Evolutionary conservation across 2,113 vertebrate genomes (phyloP).

Genomic region (Beaufortia kweichowensis): DNA sequence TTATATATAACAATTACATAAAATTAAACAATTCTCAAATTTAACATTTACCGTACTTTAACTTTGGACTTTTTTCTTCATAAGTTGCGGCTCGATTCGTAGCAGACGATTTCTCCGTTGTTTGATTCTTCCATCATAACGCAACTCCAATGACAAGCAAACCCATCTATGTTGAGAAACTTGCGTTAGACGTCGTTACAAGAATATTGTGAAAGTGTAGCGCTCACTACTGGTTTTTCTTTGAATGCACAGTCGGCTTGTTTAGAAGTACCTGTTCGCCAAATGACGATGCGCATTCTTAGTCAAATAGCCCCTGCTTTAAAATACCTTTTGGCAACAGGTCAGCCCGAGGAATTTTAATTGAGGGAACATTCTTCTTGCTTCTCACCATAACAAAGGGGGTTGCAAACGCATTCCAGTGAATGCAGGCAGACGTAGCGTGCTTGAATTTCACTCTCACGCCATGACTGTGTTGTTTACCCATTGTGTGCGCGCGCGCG

Average conservation of each 20-base stretch:
- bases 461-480: conserved; percentile 14
- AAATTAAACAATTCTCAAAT: not conserved
- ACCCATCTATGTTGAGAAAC: not conserved
- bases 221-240: conserved; percentile 4
- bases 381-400: conserved; percentile 60
- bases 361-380: conserved; percentile 56
- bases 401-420: conserved; percentile 54
- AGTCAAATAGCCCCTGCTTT: conserved; percentile 53
- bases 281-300: conserved; percentile 52
- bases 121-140: not conserved
- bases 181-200: not conserved
- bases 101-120: not conserved
- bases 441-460: conserved; percentile 49
- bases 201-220: not conserved
- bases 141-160: not conserved
- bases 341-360: conserved; percentile 59
- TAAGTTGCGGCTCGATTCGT: not conserved
- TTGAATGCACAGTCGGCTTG: conserved; percentile 19
- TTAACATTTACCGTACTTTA: not conserved
- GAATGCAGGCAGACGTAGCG: conserved; percentile 52
- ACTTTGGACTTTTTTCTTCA: not conserved
- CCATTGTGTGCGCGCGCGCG: not conserved
- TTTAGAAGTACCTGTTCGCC: conserved; percentile 44
- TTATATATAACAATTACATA: too few species aligned
- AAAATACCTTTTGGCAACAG: conserved; percentile 57